Conservation (phyloP, 1,140 invertebrate genomes). For the Neodiprion virginianus region DNA sequence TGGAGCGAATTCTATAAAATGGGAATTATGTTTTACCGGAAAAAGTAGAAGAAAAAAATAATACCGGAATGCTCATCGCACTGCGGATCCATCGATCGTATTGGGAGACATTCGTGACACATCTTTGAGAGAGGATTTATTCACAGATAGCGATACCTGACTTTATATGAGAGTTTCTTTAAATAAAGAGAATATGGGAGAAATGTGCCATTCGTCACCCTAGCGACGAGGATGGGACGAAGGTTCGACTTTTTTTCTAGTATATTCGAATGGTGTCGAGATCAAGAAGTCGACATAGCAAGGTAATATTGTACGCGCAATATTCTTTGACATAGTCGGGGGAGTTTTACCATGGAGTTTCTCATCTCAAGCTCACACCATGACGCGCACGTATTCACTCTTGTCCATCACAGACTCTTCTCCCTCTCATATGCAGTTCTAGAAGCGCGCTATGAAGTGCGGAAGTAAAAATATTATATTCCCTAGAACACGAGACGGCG, state of each 20-base stretch:
- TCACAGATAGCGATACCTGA: too few species aligned
- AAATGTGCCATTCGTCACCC: too few species aligned
- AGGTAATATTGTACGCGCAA: not conserved
- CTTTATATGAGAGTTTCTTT: too few species aligned
- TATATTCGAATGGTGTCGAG: not conserved
- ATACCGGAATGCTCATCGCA: too few species aligned
- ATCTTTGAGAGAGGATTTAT: too few species aligned
- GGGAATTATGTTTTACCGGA: not conserved
- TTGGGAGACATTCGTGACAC: too few species aligned
- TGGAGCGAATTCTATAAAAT: not conserved
- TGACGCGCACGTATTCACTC: not conserved
- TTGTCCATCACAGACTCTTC: too few species aligned
- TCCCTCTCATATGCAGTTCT: too few species aligned
- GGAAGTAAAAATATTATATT: slow-evolving; percentile 37
- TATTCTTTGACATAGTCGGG: slow-evolving; percentile 1
- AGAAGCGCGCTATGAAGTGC: slow-evolving; percentile 6
- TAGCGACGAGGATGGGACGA: too few species aligned
- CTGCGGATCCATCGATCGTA: too few species aligned
- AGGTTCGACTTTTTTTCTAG: too few species aligned
- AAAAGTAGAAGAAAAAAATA: not conserved
- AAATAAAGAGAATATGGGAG: too few species aligned
- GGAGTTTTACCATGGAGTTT: not conserved
- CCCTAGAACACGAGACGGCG: slow-evolving; percentile 26
- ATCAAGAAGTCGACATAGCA: not conserved
- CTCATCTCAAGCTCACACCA: not conserved